Percentiles rank a stretch among this genome's conserved stretches.
Evolutionary conservation across 2,113 vertebrate species (phyloP).

Genomic region (Chloropsis cyanopogon): DNA sequence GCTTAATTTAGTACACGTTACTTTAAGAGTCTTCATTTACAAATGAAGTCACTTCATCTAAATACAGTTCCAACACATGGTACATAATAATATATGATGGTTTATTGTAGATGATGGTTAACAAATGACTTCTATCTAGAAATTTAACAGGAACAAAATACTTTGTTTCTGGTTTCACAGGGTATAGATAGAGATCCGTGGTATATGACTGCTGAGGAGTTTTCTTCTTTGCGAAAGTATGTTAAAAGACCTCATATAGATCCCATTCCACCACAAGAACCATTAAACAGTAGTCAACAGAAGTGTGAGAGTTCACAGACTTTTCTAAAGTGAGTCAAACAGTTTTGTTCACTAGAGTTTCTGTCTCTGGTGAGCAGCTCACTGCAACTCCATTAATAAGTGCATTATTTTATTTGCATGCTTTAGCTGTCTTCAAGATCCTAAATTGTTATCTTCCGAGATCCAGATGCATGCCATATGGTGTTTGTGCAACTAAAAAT

Average conservation of each 20-base stretch:
- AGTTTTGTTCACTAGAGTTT: conserved; percentile 60
- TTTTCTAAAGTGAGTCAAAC: conserved; percentile 61
- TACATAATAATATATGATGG: conserved; percentile 45
- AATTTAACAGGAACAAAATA: conserved; percentile 33
- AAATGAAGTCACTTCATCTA: conserved; percentile 61
- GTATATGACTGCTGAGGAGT: conserved; percentile 41
- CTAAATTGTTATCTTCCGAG: conserved; percentile 67
- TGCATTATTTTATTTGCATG: conserved; percentile 63
- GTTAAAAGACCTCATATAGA: conserved; percentile 42
- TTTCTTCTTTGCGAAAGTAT: conserved; percentile 51
- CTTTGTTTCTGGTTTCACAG: conserved; percentile 35
- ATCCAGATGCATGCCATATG: conserved; percentile 67
- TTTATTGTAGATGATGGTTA: conserved; percentile 32
- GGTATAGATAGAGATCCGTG: conserved; percentile 20
- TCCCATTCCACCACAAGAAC: conserved; percentile 41
- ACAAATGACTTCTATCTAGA: conserved; percentile 53
- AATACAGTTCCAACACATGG: conserved; percentile 57
- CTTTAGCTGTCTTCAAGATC: conserved; percentile 69
- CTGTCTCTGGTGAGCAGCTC: conserved; percentile 62
- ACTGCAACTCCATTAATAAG: conserved; percentile 59
- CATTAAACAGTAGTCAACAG: conserved; percentile 21
- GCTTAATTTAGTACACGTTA: conserved; percentile 49
- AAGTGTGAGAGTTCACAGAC: conserved; percentile 44
- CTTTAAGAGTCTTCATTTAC: conserved; percentile 55
- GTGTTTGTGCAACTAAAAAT: conserved; percentile 71